Evolutionary conservation across 2,888 invertebrate genomes (phyloP), one percentile per base, ranked within the genome.

Genomic region (Baronia brevicornis): DNA sequence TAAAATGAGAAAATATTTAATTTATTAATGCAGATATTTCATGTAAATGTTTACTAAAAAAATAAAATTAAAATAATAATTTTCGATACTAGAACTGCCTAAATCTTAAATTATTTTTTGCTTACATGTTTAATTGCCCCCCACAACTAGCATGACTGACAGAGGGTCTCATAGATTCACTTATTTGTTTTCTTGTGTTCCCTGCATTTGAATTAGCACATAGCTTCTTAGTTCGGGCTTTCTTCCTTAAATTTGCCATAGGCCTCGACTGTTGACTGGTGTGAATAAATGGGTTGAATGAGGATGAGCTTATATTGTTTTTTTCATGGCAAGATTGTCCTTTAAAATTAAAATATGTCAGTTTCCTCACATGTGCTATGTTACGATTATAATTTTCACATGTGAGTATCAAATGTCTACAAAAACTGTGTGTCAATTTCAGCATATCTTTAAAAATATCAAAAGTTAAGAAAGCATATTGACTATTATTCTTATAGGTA

Each of bases 341-440:
- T 49, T 51, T 57, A 52, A 50, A 51, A 60, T 54, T 63, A 41
- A 70, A 58, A 48, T 65, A 50, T 43, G 61, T 50, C 36, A 57
- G 58, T 35, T 51, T 56, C 51, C 61, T 70, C 46, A 68, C 64
- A 65, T 67, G 55, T 48, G 50, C 37, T 45, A 54, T 61, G 54
- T 46, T 52, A 46, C 42, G 40, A 41, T 43, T 47, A 44, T 61
- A 38, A 54, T 56, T 64, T 46, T 72, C 64, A 70, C 56, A 67
- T 60, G 63, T 61, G 43, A 71, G 54, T 48, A 56, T 67, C 47
- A 75, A 59, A 58, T 60, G 78, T 80, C 74, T 80, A 74, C 56
- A 78, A 77, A 74, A 77, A 71, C 73, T 79, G 53, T 70, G 64
- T 51, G 71, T 75, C 64, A 77, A 66, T 74, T 75, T 78, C 68